Percentiles rank a stretch among this genome's conserved stretches.
These are phyloP conservation scores for Lordiphosa fenestrarum DNA, from an alignment of 2,888 invertebrate genomes.

Conservation along the genomic window DNA sequence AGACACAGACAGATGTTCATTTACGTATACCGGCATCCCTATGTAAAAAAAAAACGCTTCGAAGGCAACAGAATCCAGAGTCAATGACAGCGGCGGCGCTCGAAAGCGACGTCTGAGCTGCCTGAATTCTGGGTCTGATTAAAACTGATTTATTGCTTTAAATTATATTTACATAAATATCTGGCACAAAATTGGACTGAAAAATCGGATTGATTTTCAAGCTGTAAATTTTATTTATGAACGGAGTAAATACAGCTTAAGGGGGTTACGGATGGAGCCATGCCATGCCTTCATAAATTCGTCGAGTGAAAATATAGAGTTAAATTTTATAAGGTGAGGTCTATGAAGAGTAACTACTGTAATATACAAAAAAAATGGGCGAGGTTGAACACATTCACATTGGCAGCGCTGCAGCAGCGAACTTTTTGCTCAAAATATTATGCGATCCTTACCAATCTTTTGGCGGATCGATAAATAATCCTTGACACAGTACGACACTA, in stretches of 20 bases:
- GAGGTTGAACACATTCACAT: no score
- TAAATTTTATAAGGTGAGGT: no score
- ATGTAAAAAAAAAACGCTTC: slow-evolving; percentile 17
- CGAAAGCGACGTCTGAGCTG: slow-evolving; percentile 50
- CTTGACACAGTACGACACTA: no score
- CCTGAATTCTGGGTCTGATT: slow-evolving; percentile 56
- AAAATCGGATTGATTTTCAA: not conserved
- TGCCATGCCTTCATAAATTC: no score
- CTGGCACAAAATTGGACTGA: slow-evolving; percentile 6
- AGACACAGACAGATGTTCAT: slow-evolving; percentile 31
- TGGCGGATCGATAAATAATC: no score
- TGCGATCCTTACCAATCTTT: no score
- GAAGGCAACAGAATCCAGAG: slow-evolving; percentile 6
- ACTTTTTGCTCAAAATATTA: no score
- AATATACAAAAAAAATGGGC: no score
- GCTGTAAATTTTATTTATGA: not conserved
- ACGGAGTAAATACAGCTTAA: no score
- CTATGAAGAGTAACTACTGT: not conserved
- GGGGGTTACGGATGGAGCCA: no score
- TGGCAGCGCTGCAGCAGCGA: no score
- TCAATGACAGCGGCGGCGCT: slow-evolving; percentile 12
- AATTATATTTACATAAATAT: slow-evolving; percentile 68
- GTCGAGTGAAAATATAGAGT: no score
- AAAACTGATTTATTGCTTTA: slow-evolving; percentile 72
- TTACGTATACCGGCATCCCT: slow-evolving; percentile 32